phyloP scores from a whole-genome alignment of 64 coral and sea anemone species.

The Actinia tenebrosa region DNA sequence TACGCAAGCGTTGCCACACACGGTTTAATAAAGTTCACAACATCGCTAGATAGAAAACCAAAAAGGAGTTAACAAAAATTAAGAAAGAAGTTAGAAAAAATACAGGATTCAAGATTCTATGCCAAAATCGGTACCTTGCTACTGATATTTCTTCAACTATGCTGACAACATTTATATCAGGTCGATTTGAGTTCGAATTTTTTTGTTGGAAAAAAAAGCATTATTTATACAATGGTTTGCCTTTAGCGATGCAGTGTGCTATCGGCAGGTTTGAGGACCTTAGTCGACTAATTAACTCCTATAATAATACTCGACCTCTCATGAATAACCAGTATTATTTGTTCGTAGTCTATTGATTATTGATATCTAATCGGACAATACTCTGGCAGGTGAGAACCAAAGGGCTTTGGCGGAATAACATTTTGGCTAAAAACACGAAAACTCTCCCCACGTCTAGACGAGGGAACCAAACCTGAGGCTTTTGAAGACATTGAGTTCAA shows the following conservation, averaged over 20 bases:
- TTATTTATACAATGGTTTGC: neutral
- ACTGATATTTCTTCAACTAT: neutral
- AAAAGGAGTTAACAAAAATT: neutral
- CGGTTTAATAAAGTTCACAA: neutral
- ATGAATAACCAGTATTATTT: slow-evolving; percentile 16
- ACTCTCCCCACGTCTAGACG: neutral
- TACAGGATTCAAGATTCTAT: neutral
- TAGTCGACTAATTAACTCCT: neutral
- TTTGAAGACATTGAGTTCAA: neutral
- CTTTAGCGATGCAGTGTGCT: neutral
- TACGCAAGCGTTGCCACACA: neutral
- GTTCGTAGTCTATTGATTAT: slow-evolving; percentile 1
- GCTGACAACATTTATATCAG: neutral
- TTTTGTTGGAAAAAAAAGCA: neutral
- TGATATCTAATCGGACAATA: slow-evolving; percentile 6
- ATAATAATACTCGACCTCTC: neutral
- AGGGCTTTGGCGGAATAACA: neutral
- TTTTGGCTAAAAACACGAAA: neutral
- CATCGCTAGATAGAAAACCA: neutral
- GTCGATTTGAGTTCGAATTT: neutral
- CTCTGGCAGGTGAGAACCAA: neutral
- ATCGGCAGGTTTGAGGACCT: neutral
- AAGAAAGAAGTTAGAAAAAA: neutral
- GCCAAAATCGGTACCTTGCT: neutral
- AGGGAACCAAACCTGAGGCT: neutral